Percentiles rank a stretch among this genome's conserved stretches.
These are phyloP conservation scores for Diglossa cyanea DNA, from an alignment of 2,797 vertebrate species.

Conservation along the genomic window DNA sequence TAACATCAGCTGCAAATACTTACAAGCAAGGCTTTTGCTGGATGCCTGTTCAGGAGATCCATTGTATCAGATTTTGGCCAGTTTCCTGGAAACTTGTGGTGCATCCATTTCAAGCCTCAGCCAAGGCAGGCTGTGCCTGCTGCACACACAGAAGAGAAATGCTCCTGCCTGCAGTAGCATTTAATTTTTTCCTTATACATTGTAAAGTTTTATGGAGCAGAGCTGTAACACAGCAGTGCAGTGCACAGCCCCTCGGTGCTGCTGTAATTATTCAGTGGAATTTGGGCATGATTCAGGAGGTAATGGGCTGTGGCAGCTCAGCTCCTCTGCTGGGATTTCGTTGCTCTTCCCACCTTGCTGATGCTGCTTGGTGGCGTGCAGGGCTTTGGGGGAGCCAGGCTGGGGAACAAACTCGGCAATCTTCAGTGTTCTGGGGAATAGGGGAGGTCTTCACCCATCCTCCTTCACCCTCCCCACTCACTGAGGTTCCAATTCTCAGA, in stretches of 20 bases:
- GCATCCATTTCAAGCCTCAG: background rate
- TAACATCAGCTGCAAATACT: background rate
- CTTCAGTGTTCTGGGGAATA: background rate
- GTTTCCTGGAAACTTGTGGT: background rate
- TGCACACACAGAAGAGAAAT: background rate
- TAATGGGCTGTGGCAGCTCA: conserved; percentile 66
- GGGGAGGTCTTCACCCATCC: background rate
- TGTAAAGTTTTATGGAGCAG: conserved; percentile 66
- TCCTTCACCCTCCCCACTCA: background rate
- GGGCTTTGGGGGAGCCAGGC: background rate
- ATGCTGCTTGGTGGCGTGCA: conserved; percentile 16
- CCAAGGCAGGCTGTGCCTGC: rapidly evolving
- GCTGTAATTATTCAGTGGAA: conserved; percentile 23
- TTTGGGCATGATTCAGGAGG: conserved; percentile 25
- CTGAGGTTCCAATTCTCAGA: background rate
- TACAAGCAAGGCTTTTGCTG: background rate
- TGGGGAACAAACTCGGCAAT: background rate
- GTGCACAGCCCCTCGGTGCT: conserved; percentile 32
- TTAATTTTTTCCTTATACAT: conserved; percentile 45
- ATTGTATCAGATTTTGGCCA: background rate
- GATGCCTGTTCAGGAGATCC: background rate
- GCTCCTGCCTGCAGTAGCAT: background rate
- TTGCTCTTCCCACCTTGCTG: background rate
- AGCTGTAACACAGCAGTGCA: conserved; percentile 18
- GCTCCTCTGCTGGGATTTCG: conserved; percentile 30